Conservation (phyloP, 2,797 vertebrate genomes). For the Macrochelys suwanniensis region DNA sequence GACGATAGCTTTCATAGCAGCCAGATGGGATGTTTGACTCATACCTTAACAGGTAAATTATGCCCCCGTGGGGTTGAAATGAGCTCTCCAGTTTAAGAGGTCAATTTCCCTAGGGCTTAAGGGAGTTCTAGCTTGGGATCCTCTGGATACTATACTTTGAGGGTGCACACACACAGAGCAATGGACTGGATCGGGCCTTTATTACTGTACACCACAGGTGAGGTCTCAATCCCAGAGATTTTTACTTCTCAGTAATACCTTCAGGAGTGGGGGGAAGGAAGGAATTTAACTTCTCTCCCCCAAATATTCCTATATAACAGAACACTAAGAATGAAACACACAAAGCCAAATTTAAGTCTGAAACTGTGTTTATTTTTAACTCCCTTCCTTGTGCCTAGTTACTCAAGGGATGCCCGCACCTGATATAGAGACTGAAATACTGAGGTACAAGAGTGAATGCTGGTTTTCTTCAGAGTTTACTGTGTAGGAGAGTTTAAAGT, state of each 20-base stretch:
- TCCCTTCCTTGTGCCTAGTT: not conserved
- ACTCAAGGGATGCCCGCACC: not conserved
- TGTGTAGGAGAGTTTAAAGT: not conserved
- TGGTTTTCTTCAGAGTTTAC: not conserved
- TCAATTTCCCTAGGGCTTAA: constrained; percentile 21
- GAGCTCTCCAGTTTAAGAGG: constrained; percentile 25
- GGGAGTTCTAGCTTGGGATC: not conserved
- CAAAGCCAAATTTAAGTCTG: not conserved
- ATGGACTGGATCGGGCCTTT: not conserved
- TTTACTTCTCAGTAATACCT: not conserved
- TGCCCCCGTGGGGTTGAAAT: not conserved
- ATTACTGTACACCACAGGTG: not conserved
- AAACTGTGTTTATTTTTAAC: constrained; percentile 14
- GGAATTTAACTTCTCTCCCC: not conserved
- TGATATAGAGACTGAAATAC: not conserved
- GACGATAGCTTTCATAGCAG: not conserved
- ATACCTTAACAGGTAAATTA: not conserved
- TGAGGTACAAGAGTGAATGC: not conserved
- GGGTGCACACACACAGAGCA: not conserved
- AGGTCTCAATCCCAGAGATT: not conserved
- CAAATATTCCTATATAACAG: not conserved
- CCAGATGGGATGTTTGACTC: not conserved
- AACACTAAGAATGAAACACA: not conserved
- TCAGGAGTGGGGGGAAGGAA: not conserved
- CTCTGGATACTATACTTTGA: not conserved